Conservation (phyloP, 1,140 invertebrate species). For the Leucophenga varia region DNA sequence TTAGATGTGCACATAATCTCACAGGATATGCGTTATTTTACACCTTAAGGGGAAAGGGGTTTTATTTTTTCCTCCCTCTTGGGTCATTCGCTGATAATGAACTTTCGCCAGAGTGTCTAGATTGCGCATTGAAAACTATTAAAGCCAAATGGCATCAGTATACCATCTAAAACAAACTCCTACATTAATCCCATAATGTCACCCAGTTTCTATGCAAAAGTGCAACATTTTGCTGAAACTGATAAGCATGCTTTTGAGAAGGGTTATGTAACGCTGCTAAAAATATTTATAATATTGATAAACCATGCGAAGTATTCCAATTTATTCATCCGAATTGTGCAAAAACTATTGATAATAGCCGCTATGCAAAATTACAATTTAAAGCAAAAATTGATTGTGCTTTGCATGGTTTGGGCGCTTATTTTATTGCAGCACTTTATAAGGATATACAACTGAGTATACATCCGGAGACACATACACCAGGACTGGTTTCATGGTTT, state of each 20-base stretch:
- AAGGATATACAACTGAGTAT: slow-evolving; percentile 86
- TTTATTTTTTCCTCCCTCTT: slow-evolving; percentile 97
- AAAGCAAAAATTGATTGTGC: slow-evolving; percentile 71
- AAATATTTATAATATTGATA: slow-evolving; percentile 83
- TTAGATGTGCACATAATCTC: slow-evolving; percentile 70
- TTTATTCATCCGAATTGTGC: slow-evolving; percentile 84
- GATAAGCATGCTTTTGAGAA: slow-evolving; percentile 27
- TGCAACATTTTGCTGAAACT: slow-evolving; percentile 36
- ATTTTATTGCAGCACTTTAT: slow-evolving; percentile 88
- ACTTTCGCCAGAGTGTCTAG: slow-evolving; percentile 96
- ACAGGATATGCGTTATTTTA: slow-evolving; percentile 89
- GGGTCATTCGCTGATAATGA: slow-evolving; percentile 99
- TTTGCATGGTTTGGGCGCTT: slow-evolving; percentile 92
- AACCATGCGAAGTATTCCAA: slow-evolving; percentile 78
- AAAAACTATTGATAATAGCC: slow-evolving; percentile 71
- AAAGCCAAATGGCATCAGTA: slow-evolving; percentile 88
- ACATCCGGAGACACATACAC: slow-evolving; percentile 81
- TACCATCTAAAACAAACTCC: slow-evolving; percentile 88
- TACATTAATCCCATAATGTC: slow-evolving; percentile 81
- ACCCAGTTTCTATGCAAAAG: slow-evolving; percentile 58
- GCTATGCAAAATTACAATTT: slow-evolving; percentile 73
- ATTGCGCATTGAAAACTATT: slow-evolving; percentile 87
- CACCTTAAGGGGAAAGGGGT: slow-evolving; percentile 82
- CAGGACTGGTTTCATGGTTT: slow-evolving; percentile 96
- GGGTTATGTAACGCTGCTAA: slow-evolving; percentile 92